Conservation (phyloP, 1,140 invertebrate species). For the Oreohelix idahoensis region DNA sequence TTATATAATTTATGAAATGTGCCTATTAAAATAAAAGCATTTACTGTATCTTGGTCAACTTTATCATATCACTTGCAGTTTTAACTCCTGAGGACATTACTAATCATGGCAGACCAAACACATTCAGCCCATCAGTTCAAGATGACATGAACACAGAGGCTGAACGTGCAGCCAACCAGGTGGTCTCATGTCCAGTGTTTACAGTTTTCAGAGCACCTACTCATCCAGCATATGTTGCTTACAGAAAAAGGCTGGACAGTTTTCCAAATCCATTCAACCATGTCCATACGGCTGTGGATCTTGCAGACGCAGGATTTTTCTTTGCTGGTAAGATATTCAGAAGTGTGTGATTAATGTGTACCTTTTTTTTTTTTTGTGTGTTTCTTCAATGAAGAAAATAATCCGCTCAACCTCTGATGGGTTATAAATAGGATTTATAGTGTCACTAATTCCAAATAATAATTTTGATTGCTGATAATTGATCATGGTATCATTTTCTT, state of each 20-base stretch:
- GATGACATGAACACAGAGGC: background rate
- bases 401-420: too few species aligned
- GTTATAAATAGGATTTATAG: too few species aligned
- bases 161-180: background rate
- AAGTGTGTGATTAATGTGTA: too few species aligned
- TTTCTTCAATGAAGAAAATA: too few species aligned
- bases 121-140: background rate
- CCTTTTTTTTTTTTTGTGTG: too few species aligned
- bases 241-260: background rate
- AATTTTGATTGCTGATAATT: too few species aligned
- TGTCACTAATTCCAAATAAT: too few species aligned
- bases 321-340: background rate
- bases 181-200: background rate
- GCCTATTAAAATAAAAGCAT: too few species aligned
- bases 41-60: too few species aligned
- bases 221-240: background rate
- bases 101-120: background rate
- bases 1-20: too few species aligned
- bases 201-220: background rate
- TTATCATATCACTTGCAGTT: background rate
- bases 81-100: background rate
- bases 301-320: background rate
- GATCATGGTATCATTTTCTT: too few species aligned
- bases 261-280: background rate
- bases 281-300: background rate